Base-by-base conservation (phyloP, 1,140 invertebrate genomes). In the Drosophila triauraria region DNA sequence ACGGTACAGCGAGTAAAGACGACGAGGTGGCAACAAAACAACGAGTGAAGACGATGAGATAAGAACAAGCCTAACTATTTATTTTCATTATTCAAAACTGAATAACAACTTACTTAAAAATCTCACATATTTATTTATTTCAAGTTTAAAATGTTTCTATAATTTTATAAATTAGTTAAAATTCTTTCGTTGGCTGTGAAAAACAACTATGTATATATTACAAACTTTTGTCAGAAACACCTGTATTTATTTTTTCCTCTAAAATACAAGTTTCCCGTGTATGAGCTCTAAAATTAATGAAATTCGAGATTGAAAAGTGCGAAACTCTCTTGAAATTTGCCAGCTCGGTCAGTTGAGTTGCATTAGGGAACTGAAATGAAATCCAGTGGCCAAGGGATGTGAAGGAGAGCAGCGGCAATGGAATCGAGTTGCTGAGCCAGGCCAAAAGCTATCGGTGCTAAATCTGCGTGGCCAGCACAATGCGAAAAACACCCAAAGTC, bases 391-490 rank as follows among this genome's bases (percentile, higher is more conserved):
- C 8, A 54, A 54, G 15, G 32, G 32, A 69, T 59, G 46, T 15
- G 15, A 13, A 54, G 42, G 17, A 65, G 17, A 65, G 20, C 17
- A 8, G 20, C 47, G 10, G 20, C 67, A 5, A 59, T 25, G 30
- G 54, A 71, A 78, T 78, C 53, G 54, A 67, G 61, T 80, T 80
- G 69, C 65, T 61, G 65, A 78, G 75, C 65, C 65, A 80, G 71
- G 69, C 62, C 71, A 75, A 75, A 68, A 75, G 70, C 64, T 59
- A 57, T 74, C 50, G 56, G 63, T 51, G 59, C 32, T 25, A 76
- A 85, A 82, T 82, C 67, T 88, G 84, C 83, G 76, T 82, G 53
- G 83, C 63, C 61, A 65, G 79, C 83, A 86, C 51, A 78, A 82
- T 78, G 67, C 44, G 72, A 62, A 54, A 54, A 44, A 75, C 50